Evolutionary conservation across 1,140 invertebrate genomes (phyloP).

Genomic region (Bombus balteatus): DNA sequence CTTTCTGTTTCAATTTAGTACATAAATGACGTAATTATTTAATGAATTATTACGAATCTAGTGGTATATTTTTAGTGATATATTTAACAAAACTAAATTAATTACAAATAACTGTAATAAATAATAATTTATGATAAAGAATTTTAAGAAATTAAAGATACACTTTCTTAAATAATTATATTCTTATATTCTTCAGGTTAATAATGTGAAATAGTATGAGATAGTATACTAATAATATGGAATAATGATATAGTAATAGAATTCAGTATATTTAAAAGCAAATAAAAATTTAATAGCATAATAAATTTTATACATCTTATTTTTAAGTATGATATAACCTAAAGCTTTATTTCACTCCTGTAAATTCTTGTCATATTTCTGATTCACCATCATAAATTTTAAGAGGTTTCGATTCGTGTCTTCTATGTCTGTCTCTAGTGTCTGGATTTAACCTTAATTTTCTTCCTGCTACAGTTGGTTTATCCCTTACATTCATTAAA

Average conservation of each 20-base stretch:
- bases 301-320: not conserved
- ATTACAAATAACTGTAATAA: not conserved
- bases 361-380: not conserved
- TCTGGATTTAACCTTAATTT: slow-evolving; percentile 59
- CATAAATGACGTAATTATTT: not conserved
- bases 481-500: slow-evolving; percentile 46
- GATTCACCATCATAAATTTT: slow-evolving; percentile 51
- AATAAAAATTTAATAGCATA: not conserved
- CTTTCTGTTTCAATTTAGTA: not conserved
- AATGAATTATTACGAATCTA: too few species aligned
- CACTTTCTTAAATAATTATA: not conserved
- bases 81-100: too few species aligned
- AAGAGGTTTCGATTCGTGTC: slow-evolving; percentile 16
- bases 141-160: not conserved
- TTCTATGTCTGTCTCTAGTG: slow-evolving; percentile 55
- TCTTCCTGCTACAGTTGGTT: slow-evolving; percentile 57
- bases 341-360: not conserved
- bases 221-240: not conserved
- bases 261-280: not conserved
- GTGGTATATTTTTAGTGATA: too few species aligned
- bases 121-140: not conserved
- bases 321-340: slow-evolving; percentile 3
- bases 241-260: not conserved
- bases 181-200: not conserved
- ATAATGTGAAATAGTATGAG: not conserved